phyloP scores from a whole-genome alignment of 2,797 vertebrate species.

The Tangara arthus region DNA sequence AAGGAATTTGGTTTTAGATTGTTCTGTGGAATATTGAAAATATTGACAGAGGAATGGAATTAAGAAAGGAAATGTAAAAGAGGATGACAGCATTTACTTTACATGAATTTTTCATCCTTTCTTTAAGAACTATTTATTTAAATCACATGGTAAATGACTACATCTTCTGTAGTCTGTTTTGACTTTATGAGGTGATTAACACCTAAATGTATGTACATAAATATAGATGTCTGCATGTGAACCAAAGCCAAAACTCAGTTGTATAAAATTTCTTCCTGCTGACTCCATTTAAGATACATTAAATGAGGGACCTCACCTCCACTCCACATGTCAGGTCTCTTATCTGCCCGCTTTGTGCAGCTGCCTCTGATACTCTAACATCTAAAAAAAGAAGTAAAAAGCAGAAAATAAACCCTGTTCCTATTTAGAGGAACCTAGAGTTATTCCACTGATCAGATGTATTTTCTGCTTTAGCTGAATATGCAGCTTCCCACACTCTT shows the following conservation, averaged over 20 bases:
- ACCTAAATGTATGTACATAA: neutral
- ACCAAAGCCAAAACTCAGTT: neutral
- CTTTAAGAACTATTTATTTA: neutral
- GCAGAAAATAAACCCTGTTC: neutral
- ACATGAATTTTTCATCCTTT: neutral
- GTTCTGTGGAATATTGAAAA: neutral
- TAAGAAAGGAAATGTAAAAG: neutral
- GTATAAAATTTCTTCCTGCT: neutral
- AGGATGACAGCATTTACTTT: neutral
- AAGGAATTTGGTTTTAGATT: neutral
- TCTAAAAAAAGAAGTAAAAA: neutral
- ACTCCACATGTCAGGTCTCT: neutral
- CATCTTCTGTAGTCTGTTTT: neutral
- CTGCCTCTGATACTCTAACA: neutral
- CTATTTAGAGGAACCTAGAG: neutral
- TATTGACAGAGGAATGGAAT: neutral
- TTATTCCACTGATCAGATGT: neutral
- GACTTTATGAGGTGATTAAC: neutral
- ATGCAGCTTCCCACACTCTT: neutral
- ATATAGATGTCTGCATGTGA: neutral
- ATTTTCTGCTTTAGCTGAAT: neutral
- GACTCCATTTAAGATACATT: neutral
- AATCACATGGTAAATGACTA: neutral
- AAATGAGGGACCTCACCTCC: neutral
- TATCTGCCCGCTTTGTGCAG: neutral